Conservation (phyloP, 2,113 vertebrate species). For the Puntigrus tetrazona region DNA sequence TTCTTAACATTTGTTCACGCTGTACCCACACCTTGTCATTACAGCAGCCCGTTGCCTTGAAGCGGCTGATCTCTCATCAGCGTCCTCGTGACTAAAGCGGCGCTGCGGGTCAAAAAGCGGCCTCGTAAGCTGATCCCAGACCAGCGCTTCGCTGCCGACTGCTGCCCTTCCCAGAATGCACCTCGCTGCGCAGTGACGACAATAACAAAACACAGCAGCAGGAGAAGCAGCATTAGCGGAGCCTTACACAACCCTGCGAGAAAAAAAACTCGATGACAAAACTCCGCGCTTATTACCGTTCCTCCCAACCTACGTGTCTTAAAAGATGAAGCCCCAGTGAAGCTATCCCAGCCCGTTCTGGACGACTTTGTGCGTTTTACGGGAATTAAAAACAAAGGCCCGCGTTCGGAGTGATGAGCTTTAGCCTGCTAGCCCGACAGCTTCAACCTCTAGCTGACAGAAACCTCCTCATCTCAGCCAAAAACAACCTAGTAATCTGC, state of each 20-base stretch:
- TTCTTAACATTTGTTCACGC: background rate
- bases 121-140: constrained; percentile 15
- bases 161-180: constrained; percentile 69
- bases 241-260: constrained; percentile 36
- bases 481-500: constrained; percentile 3
- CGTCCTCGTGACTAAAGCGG: background rate
- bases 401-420: constrained; percentile 32
- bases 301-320: background rate
- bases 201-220: constrained; percentile 78
- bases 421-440: constrained; percentile 38
- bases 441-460: constrained; percentile 58
- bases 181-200: constrained; percentile 71
- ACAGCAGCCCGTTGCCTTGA: no score
- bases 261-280: constrained; percentile 31
- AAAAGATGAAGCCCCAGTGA: background rate
- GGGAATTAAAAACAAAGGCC: constrained; percentile 24
- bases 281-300: background rate
- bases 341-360: background rate
- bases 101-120: background rate
- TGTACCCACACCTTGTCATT: background rate
- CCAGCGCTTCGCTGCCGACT: background rate
- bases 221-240: constrained; percentile 50
- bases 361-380: background rate
- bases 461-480: constrained; percentile 32
- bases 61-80: background rate